These are phyloP conservation scores for Synaphobranchus kaupii DNA, from an alignment of 2,797 vertebrate species.

Conservation along the genomic window DNA sequence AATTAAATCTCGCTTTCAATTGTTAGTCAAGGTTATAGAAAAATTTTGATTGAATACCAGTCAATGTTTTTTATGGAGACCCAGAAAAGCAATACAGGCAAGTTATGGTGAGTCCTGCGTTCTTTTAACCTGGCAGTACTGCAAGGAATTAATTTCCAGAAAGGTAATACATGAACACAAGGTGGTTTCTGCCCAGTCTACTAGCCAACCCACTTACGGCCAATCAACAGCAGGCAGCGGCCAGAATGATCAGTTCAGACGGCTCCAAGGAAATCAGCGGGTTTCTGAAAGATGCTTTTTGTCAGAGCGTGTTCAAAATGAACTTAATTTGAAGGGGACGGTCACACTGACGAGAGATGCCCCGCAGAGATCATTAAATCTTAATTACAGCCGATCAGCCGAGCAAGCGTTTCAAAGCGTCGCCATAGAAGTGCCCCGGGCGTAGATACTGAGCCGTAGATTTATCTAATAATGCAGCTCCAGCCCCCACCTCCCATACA, in stretches of 20 bases:
- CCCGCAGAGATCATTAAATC: constrained; percentile 8
- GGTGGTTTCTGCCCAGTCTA: not conserved
- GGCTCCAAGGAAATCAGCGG: not conserved
- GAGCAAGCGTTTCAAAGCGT: constrained; percentile 10
- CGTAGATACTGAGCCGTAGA: not conserved
- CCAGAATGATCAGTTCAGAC: not conserved
- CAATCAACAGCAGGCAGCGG: not conserved
- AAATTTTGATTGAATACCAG: not conserved
- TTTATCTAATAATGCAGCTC: not conserved
- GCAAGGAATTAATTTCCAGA: not conserved
- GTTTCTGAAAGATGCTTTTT: not conserved
- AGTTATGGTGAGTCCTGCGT: not conserved
- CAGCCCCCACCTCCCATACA: not conserved
- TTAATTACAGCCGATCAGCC: not conserved
- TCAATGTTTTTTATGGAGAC: not conserved
- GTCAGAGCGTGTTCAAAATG: not conserved
- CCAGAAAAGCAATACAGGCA: not conserved
- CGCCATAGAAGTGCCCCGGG: not conserved
- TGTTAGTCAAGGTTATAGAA: no score
- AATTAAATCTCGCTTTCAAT: not conserved
- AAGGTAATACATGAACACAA: not conserved
- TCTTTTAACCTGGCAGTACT: no score
- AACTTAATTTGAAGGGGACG: not conserved
- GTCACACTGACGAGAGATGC: not conserved
- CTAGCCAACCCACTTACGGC: not conserved